These are phyloP conservation scores for Pocillopora meandrina DNA, from an alignment of 92 coral and sea anemone species.

Conservation along the genomic window DNA sequence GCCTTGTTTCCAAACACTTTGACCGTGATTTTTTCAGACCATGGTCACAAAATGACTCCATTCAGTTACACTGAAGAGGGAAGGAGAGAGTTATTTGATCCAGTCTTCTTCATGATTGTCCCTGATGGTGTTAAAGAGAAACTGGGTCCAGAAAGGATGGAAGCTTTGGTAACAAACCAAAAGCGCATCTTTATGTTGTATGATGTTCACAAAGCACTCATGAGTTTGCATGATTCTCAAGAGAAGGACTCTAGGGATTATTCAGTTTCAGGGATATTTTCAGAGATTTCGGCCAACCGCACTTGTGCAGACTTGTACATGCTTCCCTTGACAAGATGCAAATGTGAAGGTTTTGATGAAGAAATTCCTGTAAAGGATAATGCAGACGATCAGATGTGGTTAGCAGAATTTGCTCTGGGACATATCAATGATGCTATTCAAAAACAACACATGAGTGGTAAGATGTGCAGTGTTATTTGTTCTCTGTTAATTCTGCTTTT, in stretches of 20 bases:
- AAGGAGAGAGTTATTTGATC: constrained; percentile 10
- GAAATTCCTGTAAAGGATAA: constrained; percentile 38
- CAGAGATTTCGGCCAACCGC: constrained; percentile 67
- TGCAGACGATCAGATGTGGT: constrained; percentile 53
- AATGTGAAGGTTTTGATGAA: constrained; percentile 78
- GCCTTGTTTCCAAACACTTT: constrained; percentile 13
- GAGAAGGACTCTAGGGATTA: constrained; percentile 44
- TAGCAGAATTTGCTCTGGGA: constrained; percentile 79
- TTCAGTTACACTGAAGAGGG: constrained; percentile 13
- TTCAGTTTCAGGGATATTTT: constrained; percentile 62
- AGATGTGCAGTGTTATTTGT: neutral
- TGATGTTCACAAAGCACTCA: constrained; percentile 77
- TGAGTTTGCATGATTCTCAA: constrained; percentile 64
- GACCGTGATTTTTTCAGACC: neutral
- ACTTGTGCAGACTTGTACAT: constrained; percentile 77
- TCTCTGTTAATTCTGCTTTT: no score
- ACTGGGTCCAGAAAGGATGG: constrained; percentile 63
- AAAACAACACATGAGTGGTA: constrained; percentile 62
- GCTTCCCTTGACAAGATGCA: constrained; percentile 75
- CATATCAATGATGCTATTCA: constrained; percentile 65
- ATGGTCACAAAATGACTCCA: neutral
- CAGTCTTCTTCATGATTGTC: constrained; percentile 63
- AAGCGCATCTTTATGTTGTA: constrained; percentile 66
- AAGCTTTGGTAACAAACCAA: constrained; percentile 74
- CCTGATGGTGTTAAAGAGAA: constrained; percentile 64